phyloP scores from a whole-genome alignment of 2,797 vertebrate genomes.

The Arnoldichthys spilopterus region DNA sequence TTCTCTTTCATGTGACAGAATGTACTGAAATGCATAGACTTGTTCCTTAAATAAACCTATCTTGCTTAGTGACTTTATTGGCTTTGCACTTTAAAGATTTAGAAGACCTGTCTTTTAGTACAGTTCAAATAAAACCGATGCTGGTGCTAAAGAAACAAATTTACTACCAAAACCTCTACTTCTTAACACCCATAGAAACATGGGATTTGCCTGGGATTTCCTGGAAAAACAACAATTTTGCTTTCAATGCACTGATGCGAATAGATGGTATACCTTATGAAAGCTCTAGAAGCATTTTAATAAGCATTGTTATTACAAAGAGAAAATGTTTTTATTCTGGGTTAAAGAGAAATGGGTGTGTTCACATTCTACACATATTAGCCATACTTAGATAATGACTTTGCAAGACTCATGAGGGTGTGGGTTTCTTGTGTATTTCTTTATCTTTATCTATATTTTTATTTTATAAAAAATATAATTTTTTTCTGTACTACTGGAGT shows the following conservation, averaged over 20 bases:
- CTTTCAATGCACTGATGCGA: constrained; percentile 11
- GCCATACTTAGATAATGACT: background rate
- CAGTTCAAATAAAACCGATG: background rate
- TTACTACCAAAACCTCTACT: background rate
- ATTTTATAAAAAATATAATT: background rate
- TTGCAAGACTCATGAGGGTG: background rate
- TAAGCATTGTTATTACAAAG: background rate
- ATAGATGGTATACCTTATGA: too few species aligned
- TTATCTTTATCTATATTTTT: background rate
- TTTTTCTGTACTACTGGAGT: background rate
- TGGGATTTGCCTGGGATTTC: background rate
- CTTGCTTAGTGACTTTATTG: too few species aligned
- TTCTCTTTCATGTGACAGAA: background rate
- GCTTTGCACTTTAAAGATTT: background rate
- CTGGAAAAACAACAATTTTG: constrained; percentile 4
- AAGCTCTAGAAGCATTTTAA: background rate
- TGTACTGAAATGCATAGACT: background rate
- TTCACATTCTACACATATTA: constrained; percentile 2
- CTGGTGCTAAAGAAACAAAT: background rate
- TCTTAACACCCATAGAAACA: background rate
- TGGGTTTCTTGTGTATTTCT: background rate
- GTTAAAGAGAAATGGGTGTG: constrained; percentile 19
- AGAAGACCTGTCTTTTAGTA: background rate
- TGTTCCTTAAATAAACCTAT: background rate
- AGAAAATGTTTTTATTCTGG: background rate